Conservation (phyloP, 2,888 invertebrate genomes). For the Hemaris fuciformis region DNA sequence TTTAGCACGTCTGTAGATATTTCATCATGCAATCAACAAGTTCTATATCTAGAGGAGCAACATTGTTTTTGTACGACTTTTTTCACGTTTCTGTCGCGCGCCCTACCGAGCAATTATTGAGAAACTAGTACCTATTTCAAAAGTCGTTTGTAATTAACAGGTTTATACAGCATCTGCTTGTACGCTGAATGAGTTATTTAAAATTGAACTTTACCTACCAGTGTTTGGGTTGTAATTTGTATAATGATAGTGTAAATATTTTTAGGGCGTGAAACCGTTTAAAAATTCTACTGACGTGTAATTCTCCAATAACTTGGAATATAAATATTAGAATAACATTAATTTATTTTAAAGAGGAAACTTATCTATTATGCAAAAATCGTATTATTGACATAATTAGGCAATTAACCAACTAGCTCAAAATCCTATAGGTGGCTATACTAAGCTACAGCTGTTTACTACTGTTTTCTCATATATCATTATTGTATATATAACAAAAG, state of each 20-base stretch:
- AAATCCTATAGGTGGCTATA: no score
- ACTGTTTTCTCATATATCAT: no score
- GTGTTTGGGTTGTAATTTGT: background rate
- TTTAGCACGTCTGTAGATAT: slow-evolving; percentile 13
- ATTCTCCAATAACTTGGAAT: background rate
- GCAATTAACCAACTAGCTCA: no score
- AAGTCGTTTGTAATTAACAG: slow-evolving; percentile 67
- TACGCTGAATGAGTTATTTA: background rate
- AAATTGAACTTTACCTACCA: background rate
- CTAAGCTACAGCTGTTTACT: no score
- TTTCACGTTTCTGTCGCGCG: slow-evolving; percentile 59
- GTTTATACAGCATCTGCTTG: slow-evolving; percentile 59
- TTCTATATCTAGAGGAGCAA: slow-evolving; percentile 45
- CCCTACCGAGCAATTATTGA: slow-evolving; percentile 61
- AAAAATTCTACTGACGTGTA: background rate
- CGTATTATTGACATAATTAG: no score
- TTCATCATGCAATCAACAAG: slow-evolving; percentile 46
- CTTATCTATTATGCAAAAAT: no score
- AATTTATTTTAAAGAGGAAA: background rate
- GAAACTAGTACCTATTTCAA: slow-evolving; percentile 58
- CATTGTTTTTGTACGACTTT: slow-evolving; percentile 47
- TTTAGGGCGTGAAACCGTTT: background rate
- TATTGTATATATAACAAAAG: no score
- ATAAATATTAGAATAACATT: background rate
- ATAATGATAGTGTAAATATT: background rate